Evolutionary conservation across 2,797 vertebrate genomes (phyloP), one percentile per base, ranked within the genome.

Genomic region (Enteromius anoplus): DNA sequence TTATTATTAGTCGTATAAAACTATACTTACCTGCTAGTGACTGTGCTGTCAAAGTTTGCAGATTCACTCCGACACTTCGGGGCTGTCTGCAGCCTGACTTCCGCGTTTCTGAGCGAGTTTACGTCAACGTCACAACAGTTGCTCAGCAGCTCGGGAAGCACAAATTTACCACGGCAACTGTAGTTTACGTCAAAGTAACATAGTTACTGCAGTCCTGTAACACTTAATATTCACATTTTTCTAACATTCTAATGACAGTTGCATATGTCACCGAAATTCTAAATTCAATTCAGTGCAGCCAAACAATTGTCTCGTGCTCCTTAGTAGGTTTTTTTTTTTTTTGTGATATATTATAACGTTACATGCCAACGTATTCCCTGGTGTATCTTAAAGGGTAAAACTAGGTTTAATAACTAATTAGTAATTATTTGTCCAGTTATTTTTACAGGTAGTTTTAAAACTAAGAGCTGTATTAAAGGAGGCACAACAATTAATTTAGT

Each of bases 61-160:
- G 81, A 76, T 45, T 82, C 47, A 66, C 58, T 62, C n/a, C 60
- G 21, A 42, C 53, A 5, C 6, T 34, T 51, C 45, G n/a, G 34
- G 15, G 21, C 29, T 60, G 47, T 12, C 15, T 53, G 49, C 47
- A 68, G 72, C 6, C 72, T 53, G 17, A 82, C 72, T 82, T 82
- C 72, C 81, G 81, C 53, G 45, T 82, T 69, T 55, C 62, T 14
- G 37, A 45, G 10, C 26, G 14, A 6, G 32, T 26, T 5, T 29
- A 82, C 72, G 81, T 76, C 81, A 82, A 15, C 53, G 49, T 26
- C 60, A 71, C 23, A 11, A 2, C 9, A 26, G 23, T 23, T 4
- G 66, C 37, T 55, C 21, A 32, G 60, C 26, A 5, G 60, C 29
- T 32, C 26, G 32, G 26, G 26, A 29, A 45, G 37, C n/a, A 62